phyloP scores from a whole-genome alignment of 2,888 invertebrate genomes.

The Lamellibrachia satsuma region DNA sequence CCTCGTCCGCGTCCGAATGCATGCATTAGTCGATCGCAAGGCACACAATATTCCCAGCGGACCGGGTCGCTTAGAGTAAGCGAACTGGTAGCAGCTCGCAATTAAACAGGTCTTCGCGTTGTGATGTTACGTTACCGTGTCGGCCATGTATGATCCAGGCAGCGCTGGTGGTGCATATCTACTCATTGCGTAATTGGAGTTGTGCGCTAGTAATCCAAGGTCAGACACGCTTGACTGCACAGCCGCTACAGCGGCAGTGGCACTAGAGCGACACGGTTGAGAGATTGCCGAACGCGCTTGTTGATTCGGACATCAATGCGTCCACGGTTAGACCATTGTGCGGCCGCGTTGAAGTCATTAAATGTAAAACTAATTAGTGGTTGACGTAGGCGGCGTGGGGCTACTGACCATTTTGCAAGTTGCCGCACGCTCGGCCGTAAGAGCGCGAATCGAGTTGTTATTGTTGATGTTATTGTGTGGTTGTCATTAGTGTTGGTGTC shows the following conservation, averaged over 20 bases:
- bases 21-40: neutral
- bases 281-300: neutral
- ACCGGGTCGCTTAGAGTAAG: neutral
- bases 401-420: neutral
- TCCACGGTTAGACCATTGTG: neutral
- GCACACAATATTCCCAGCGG: neutral
- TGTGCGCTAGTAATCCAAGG: neutral
- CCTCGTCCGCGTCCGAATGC: slow-evolving; percentile 3
- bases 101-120: neutral
- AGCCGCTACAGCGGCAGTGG: neutral
- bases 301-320: neutral
- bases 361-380: neutral
- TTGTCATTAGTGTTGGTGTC: neutral
- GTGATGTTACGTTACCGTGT: neutral
- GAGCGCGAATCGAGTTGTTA: neutral
- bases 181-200: slow-evolving; percentile 6
- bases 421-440: neutral
- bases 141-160: neutral
- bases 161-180: neutral
- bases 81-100: neutral
- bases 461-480: neutral
- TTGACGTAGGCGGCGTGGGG: neutral
- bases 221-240: neutral
- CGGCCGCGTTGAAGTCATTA: neutral
- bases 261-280: neutral